These are phyloP conservation scores for Philhelius pedissequus DNA, from an alignment of 2,888 invertebrate genomes.

Conservation along the genomic window DNA sequence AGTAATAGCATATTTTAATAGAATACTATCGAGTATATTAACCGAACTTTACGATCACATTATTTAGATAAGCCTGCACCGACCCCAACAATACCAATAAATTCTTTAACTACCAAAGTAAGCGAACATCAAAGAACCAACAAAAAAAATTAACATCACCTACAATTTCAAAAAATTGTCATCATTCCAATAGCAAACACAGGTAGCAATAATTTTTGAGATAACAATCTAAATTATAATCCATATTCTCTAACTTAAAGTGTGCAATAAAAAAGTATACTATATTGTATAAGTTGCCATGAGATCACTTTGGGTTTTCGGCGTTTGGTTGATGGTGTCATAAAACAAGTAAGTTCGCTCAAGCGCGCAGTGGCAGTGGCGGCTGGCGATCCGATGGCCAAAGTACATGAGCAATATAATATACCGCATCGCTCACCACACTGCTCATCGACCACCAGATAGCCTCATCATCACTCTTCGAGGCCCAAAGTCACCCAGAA, in stretches of 20 bases:
- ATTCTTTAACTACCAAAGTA: background rate
- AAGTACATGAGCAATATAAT: background rate
- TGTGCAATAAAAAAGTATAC: conserved; percentile 21
- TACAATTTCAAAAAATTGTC: background rate
- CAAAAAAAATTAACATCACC: background rate
- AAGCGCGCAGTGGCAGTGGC: background rate
- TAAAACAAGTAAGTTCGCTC: conserved; percentile 10
- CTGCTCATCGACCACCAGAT: background rate
- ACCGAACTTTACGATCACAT: conserved; percentile 25
- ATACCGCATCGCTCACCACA: background rate
- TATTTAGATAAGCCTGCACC: conserved; percentile 16
- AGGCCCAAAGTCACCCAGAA: conserved; percentile 39
- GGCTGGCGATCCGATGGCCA: background rate
- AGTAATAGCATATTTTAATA: background rate
- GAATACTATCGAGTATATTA: conserved; percentile 1
- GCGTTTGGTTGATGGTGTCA: background rate
- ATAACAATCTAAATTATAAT: conserved; percentile 50
- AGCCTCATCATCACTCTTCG: conserved; percentile 44
- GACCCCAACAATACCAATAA: conserved; percentile 1
- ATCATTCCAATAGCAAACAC: conserved; percentile 10
- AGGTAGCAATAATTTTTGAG: conserved; percentile 43
- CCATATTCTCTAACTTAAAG: conserved; percentile 25
- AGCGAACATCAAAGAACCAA: background rate
- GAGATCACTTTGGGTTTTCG: background rate
- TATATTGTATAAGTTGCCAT: background rate